Conservation (phyloP, 2,797 vertebrate species). For the Chelon labrosus region DNA sequence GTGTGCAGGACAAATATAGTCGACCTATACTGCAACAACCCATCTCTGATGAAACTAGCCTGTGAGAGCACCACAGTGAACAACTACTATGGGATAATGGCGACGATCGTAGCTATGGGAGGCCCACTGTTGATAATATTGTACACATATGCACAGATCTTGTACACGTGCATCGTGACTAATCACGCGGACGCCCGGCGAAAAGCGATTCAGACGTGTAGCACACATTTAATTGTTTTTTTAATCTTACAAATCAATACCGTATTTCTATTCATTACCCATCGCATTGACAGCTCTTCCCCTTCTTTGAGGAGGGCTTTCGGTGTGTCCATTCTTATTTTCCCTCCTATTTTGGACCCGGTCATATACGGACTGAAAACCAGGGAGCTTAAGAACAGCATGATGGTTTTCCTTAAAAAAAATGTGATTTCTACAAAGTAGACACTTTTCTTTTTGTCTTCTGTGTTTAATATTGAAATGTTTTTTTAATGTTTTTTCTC, state of each 20-base stretch:
- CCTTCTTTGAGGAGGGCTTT: slow-evolving; percentile 70
- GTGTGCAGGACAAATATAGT: slow-evolving; percentile 70
- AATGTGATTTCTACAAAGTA: slow-evolving; percentile 21
- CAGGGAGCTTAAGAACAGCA: slow-evolving; percentile 72
- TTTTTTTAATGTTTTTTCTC: background rate
- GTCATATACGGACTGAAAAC: slow-evolving; percentile 84
- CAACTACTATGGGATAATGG: slow-evolving; percentile 77
- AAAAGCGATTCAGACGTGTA: slow-evolving; percentile 81
- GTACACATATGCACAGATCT: slow-evolving; percentile 86
- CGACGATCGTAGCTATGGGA: slow-evolving; percentile 34
- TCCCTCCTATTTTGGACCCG: slow-evolving; percentile 82
- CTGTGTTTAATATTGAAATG: background rate
- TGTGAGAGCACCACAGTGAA: slow-evolving; percentile 77
- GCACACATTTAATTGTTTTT: slow-evolving; percentile 75
- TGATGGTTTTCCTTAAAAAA: slow-evolving; percentile 50
- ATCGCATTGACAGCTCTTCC: slow-evolving; percentile 62
- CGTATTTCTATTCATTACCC: slow-evolving; percentile 52
- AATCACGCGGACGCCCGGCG: slow-evolving; percentile 58
- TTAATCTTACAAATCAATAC: slow-evolving; percentile 70
- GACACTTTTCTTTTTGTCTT: background rate
- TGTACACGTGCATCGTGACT: slow-evolving; percentile 67
- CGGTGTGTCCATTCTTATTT: slow-evolving; percentile 69
- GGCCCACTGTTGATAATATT: slow-evolving; percentile 73
- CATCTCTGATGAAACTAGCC: slow-evolving; percentile 71
- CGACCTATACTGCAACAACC: slow-evolving; percentile 83